Evolutionary conservation across 2,888 invertebrate genomes (phyloP).

Genomic region (Nomada goodeniana): DNA sequence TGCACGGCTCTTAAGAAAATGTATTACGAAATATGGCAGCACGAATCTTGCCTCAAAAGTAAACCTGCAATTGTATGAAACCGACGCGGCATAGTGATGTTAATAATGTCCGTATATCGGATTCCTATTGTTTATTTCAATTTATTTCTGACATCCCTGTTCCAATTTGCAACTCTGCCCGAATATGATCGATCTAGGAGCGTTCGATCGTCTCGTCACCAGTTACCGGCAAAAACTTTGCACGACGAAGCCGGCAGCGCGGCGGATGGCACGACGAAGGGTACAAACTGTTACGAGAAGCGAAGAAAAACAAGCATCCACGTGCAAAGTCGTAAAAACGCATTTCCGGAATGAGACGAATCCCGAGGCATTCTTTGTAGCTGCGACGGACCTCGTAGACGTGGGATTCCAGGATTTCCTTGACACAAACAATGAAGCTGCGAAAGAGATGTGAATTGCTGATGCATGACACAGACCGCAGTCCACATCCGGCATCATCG

Average conservation of each 20-base stretch:
- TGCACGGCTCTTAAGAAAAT: too few species aligned
- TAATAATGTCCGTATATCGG: too few species aligned
- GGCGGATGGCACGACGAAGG: constrained; percentile 30
- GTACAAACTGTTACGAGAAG: constrained; percentile 36
- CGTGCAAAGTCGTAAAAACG: constrained; percentile 54
- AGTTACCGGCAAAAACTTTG: constrained; percentile 11
- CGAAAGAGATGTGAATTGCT: constrained; percentile 72
- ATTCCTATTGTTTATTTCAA: too few species aligned
- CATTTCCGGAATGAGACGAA: constrained; percentile 50
- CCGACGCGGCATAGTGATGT: too few species aligned
- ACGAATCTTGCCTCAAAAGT: too few species aligned
- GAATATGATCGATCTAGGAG: neutral
- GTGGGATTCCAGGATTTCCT: constrained; percentile 67
- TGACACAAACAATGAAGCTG: constrained; percentile 71
- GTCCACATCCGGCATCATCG: constrained; percentile 83
- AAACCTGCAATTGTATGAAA: too few species aligned
- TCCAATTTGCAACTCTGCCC: too few species aligned
- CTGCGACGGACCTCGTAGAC: constrained; percentile 40
- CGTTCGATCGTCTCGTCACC: constrained; percentile 17
- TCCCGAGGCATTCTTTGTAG: constrained; percentile 28
- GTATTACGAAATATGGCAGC: too few species aligned
- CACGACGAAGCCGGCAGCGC: constrained; percentile 13
- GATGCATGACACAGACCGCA: constrained; percentile 84
- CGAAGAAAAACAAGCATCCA: constrained; percentile 31
- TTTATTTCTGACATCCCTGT: too few species aligned